Percentiles rank a stretch among this genome's conserved stretches.
These are phyloP conservation scores for Tiaroga cobitis DNA, from an alignment of 2,797 vertebrate species.

Conservation along the genomic window DNA sequence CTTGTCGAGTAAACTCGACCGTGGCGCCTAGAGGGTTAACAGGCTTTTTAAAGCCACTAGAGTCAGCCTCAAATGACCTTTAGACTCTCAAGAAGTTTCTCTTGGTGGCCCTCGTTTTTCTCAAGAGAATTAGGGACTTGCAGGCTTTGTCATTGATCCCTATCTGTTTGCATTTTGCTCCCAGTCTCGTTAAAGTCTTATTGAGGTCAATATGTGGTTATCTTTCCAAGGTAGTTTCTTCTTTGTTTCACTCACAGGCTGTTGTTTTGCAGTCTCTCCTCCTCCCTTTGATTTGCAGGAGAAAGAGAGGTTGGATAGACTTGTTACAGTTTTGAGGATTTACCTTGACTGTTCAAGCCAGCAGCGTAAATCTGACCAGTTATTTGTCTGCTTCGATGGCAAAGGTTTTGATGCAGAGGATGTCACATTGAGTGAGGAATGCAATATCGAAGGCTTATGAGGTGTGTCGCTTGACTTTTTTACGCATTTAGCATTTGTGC, in stretches of 20 bases:
- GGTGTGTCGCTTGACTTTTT: background rate
- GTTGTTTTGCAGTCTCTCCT: background rate
- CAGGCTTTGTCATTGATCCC: background rate
- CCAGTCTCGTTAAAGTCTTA: background rate
- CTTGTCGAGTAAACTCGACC: too few relatives aligned
- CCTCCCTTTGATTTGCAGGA: background rate
- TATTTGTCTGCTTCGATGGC: background rate
- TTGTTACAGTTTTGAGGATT: background rate
- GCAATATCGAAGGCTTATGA: background rate
- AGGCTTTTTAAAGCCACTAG: background rate
- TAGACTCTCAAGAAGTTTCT: background rate
- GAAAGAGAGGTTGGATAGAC: background rate
- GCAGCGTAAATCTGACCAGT: background rate
- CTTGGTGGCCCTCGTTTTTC: background rate
- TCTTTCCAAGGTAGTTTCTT: background rate
- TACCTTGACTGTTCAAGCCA: background rate
- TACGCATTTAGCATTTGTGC: background rate
- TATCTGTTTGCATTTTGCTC: background rate
- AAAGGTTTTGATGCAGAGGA: background rate
- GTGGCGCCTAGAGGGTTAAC: too few relatives aligned
- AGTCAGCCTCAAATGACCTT: background rate
- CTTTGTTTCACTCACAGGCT: background rate
- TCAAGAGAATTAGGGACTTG: background rate
- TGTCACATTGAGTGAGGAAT: background rate
- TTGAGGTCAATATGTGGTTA: background rate